phyloP scores from a whole-genome alignment of 2,113 vertebrate species.

The Mustela nigripes region DNA sequence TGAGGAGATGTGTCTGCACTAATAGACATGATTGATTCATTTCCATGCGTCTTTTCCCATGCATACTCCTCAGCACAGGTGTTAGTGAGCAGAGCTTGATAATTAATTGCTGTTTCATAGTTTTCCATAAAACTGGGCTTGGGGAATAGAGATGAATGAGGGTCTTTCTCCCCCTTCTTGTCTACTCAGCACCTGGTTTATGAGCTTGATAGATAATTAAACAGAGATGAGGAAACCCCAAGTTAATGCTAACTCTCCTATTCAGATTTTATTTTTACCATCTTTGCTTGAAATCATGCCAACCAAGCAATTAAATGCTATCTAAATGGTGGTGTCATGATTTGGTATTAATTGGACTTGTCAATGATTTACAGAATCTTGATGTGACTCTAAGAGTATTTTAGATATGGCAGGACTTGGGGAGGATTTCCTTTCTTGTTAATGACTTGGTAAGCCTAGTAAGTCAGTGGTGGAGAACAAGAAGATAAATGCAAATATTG shows the following conservation, averaged over 20 bases:
- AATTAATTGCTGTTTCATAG: background rate
- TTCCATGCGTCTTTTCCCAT: background rate
- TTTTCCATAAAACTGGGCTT: conserved; percentile 10
- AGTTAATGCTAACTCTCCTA: background rate
- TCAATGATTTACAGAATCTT: background rate
- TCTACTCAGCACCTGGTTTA: background rate
- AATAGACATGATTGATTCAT: background rate
- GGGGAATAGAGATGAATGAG: background rate
- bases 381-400: conserved; percentile 35
- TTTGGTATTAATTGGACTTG: conserved; percentile 30
- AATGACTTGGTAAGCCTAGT: background rate
- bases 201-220: background rate
- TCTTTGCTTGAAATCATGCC: conserved; percentile 7
- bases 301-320: conserved; percentile 1
- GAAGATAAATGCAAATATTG: background rate
- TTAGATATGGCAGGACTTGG: conserved; percentile 23
- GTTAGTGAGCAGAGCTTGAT: background rate
- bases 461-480: background rate
- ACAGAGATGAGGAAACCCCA: background rate
- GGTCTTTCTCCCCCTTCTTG: background rate
- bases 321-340: conserved; percentile 29
- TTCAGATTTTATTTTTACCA: conserved; percentile 57
- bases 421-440: background rate
- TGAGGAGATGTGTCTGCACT: background rate
- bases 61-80: background rate